These are phyloP conservation scores for Flexamia atlantica DNA, from an alignment of 2,888 invertebrate genomes.

Conservation along the genomic window DNA sequence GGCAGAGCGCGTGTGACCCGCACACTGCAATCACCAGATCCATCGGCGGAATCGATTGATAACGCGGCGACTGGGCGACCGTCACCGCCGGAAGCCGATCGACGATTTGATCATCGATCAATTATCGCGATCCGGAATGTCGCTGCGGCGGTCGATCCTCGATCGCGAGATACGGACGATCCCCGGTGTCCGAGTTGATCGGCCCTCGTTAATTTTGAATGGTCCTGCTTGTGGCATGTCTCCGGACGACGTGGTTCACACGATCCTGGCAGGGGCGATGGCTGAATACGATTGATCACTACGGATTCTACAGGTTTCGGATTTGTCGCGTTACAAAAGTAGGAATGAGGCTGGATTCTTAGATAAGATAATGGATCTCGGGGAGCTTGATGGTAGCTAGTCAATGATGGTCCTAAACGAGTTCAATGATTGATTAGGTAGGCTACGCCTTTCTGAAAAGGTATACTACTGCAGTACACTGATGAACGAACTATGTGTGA, in stretches of 20 bases:
- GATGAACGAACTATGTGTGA: no score
- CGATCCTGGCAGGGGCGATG: neutral
- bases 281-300: slow-evolving; percentile 3
- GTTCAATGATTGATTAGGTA: no score
- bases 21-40: slow-evolving; percentile 12
- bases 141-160: slow-evolving; percentile 31
- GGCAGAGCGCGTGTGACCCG: neutral
- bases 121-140: slow-evolving; percentile 57
- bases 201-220: slow-evolving; percentile 42
- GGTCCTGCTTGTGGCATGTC: slow-evolving; percentile 21
- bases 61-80: slow-evolving; percentile 38
- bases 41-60: slow-evolving; percentile 44
- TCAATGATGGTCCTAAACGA: no score
- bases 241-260: slow-evolving; percentile 9
- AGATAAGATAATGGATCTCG: no score
- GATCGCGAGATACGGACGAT: neutral
- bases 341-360: no score
- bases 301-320: neutral
- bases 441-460: no score
- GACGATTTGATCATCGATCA: slow-evolving; percentile 59
- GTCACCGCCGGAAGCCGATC: slow-evolving; percentile 56
- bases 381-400: no score
- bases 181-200: slow-evolving; percentile 41
- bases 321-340: neutral
- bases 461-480: no score